Evolutionary conservation across 2,797 vertebrate genomes (phyloP), one percentile per base, ranked within the genome.

Genomic region (Toxotes lorentzi): DNA sequence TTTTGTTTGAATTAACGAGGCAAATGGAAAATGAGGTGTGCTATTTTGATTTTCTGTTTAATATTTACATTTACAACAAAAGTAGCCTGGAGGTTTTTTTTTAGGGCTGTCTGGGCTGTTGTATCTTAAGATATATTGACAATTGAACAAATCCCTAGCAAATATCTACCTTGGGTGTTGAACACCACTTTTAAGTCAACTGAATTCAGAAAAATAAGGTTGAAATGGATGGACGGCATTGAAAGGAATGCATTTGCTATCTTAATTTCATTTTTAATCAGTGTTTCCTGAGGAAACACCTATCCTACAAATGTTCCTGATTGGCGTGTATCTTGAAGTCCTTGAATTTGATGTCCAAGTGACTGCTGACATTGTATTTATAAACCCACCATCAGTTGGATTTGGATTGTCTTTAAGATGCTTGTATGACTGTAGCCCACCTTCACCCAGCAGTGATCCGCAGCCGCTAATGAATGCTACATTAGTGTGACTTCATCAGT

Each of bases 401-500:
- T 81, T 80, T 51, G n/a, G 34, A 58, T 68, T 50, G 35, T 30
- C n/a, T 78, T 70, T 43, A 74, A 62, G 53, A 23, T 60, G 58
- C 43, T 32, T 16, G 48, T 78, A 30, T 61, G 76, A 65, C 61
- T 60, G 54, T 70, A 72, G 76, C 67, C 50, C 78, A 73, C 69
- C 81, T 85, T 67, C 66, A 79, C 53, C 69, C 79, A 84, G 76
- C 78, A 81, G 66, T 64, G 58, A 87, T 81, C 38, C 38, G 12
- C 81, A 82, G 58, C 56, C 60, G 72, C 62, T 79, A 86, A 91
- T 86, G 82, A 88, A 89, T 71, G 69, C 70, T 86, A 47, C 76
- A 86, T 89, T 87, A 87, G 78, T 86, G 72, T 78, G 87, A 90
- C 83, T 80, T 86, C 83, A 91, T 95, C 91, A 83, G 88, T 91